phyloP scores from a whole-genome alignment of 2,113 vertebrate species.

The Cyanistes caeruleus region DNA sequence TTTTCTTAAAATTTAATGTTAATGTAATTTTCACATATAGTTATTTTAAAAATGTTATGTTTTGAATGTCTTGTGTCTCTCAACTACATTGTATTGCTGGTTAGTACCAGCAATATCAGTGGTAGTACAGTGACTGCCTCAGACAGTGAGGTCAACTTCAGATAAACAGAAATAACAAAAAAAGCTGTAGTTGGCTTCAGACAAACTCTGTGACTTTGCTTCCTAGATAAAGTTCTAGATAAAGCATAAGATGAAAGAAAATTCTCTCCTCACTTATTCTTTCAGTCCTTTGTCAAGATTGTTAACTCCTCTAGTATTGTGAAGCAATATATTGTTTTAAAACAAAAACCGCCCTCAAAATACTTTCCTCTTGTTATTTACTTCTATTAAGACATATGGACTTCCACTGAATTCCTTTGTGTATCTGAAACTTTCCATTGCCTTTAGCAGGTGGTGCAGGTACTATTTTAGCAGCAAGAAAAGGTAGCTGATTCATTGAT shows the following conservation, averaged over 20 bases:
- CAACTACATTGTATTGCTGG: not conserved
- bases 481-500: rapidly evolving
- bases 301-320: not conserved
- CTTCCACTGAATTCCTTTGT: not conserved
- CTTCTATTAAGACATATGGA: not conserved
- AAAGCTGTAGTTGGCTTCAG: rapidly evolving
- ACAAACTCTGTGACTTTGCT: not conserved
- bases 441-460: not conserved
- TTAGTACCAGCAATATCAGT: not conserved
- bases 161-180: not conserved
- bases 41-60: not conserved
- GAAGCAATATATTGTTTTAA: not conserved
- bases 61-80: not conserved
- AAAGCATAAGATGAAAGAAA: not conserved
- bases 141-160: not conserved
- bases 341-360: not conserved
- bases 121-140: not conserved
- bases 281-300: not conserved
- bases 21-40: not conserved
- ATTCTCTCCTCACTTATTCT: not conserved
- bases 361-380: not conserved
- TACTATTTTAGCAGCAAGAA: not conserved
- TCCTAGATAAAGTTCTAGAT: not conserved
- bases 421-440: not conserved
- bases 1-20: not conserved